Conservation (phyloP, 2,797 vertebrate genomes). For the Manis crassicaudata region DNA sequence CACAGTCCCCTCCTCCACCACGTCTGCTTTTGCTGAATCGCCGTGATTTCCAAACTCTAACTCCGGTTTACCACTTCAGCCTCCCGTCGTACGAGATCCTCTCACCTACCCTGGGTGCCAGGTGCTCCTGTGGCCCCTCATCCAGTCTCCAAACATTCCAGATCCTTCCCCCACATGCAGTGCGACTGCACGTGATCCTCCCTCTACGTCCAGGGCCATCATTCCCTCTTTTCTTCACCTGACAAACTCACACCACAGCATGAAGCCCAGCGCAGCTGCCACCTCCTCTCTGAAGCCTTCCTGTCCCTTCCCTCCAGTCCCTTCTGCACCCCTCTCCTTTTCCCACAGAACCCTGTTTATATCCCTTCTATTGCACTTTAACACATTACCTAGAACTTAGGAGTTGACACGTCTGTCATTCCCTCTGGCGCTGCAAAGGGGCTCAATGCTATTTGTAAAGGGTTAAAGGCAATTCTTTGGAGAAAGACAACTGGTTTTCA, state of each 20-base stretch:
- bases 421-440: neutral
- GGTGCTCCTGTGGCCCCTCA: neutral
- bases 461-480: slow-evolving; percentile 20
- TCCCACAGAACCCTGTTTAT: neutral
- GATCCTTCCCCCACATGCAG: neutral
- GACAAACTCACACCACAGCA: neutral
- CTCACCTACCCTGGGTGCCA: neutral
- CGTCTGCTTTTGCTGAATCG: too few relatives aligned
- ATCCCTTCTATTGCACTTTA: neutral
- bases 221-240: neutral
- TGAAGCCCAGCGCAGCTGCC: neutral
- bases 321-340: rapidly evolving
- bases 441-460: neutral
- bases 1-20: neutral
- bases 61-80: neutral
- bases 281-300: neutral
- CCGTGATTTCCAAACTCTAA: neutral
- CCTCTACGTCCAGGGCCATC: neutral
- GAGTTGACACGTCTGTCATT: neutral
- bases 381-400: neutral
- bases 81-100: neutral
- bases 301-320: neutral
- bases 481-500: neutral
- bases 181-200: neutral
- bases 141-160: neutral